These are phyloP conservation scores for Aspiorhynchus laticeps DNA, from an alignment of 2,113 vertebrate genomes.

Conservation along the genomic window DNA sequence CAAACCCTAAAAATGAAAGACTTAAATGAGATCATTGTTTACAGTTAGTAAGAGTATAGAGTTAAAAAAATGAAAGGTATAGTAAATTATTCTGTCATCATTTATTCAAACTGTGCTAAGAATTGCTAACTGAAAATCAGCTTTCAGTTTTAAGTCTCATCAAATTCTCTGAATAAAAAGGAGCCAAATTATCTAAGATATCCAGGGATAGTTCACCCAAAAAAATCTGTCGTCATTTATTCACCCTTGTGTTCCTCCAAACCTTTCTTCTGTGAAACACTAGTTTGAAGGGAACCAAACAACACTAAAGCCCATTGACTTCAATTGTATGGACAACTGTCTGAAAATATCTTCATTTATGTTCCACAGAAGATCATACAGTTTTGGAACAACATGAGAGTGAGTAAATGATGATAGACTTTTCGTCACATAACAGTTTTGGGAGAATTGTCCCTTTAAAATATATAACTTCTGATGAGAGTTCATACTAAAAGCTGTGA, in stretches of 20 bases:
- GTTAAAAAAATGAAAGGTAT: background rate
- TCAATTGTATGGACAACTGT: background rate
- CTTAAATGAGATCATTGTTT: background rate
- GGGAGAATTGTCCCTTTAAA: background rate
- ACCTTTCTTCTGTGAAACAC: background rate
- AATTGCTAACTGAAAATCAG: background rate
- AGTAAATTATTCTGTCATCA: background rate
- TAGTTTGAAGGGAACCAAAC: background rate
- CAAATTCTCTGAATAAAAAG: background rate
- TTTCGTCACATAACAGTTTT: background rate
- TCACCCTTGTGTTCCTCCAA: background rate
- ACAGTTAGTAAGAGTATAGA: background rate
- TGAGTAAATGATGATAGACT: background rate
- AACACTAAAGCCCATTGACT: background rate
- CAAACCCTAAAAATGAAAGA: background rate
- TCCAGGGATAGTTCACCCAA: background rate
- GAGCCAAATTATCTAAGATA: background rate
- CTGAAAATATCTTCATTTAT: background rate
- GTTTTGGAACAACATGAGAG: background rate
- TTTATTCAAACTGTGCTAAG: background rate
- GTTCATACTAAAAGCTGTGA: background rate
- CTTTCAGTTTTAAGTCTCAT: background rate
- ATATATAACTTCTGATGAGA: background rate
- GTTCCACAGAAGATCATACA: background rate
- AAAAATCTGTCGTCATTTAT: background rate